These are phyloP conservation scores for Actenoides hombroni DNA, from an alignment of 2,113 vertebrate genomes.

Conservation along the genomic window DNA sequence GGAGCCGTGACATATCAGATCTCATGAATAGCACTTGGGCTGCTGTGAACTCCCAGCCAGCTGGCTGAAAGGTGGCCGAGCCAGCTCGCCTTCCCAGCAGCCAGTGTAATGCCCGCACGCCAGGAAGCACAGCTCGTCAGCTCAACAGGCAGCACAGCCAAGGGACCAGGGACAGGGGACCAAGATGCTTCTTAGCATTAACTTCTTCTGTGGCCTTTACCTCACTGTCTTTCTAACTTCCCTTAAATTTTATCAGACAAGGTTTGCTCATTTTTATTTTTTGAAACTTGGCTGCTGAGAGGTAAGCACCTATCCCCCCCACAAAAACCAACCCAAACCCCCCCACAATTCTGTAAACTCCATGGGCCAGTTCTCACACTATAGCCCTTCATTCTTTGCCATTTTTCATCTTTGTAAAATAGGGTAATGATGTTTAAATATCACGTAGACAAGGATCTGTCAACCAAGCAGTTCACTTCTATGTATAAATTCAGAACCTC, in stretches of 20 bases:
- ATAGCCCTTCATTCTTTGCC: background rate
- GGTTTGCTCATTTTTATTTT: background rate
- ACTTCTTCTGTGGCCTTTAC: background rate
- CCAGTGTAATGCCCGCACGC: accelerated
- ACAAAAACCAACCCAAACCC: no score
- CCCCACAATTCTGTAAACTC: background rate
- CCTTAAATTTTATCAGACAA: background rate
- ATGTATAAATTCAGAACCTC: background rate
- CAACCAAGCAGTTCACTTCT: background rate
- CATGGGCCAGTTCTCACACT: background rate
- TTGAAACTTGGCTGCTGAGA: background rate
- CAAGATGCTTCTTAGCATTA: background rate
- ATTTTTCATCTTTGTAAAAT: background rate
- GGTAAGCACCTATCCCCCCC: background rate
- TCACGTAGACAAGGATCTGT: background rate
- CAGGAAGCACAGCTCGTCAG: accelerated
- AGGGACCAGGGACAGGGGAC: background rate
- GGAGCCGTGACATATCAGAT: constrained; percentile 1
- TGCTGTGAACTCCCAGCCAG: constrained; percentile 45
- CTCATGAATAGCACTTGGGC: background rate
- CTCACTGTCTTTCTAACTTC: background rate
- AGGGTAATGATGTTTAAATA: background rate
- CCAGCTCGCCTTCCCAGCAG: background rate
- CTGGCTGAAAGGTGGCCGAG: background rate
- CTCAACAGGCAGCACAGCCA: background rate